Percentiles rank a stretch among this genome's conserved stretches.
Conservation (phyloP, 2,797 vertebrate genomes). For the Callimico goeldii region DNA sequence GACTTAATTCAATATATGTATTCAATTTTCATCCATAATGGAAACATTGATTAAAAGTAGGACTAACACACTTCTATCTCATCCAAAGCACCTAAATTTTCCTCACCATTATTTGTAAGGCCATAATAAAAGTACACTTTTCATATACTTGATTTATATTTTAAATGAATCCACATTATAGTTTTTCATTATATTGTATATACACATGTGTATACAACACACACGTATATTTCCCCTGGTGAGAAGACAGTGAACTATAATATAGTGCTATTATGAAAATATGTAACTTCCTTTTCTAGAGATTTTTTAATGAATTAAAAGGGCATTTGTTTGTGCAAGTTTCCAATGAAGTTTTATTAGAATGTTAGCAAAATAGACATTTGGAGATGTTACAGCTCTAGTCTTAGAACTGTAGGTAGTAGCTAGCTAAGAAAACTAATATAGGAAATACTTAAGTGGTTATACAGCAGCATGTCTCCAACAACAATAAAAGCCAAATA, state of each 20-base stretch:
- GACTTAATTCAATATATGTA: neutral
- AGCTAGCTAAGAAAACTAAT: neutral
- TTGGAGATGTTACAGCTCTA: neutral
- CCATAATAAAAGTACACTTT: neutral
- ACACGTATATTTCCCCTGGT: neutral
- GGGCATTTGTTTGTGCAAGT: neutral
- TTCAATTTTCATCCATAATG: neutral
- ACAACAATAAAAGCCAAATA: neutral
- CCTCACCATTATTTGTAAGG: neutral
- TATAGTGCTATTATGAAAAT: neutral
- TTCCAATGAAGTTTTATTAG: neutral
- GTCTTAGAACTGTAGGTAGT: neutral
- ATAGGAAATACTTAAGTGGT: neutral
- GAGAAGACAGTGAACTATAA: neutral
- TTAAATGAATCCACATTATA: neutral
- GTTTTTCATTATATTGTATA: neutral
- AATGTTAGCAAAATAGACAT: neutral
- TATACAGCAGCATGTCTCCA: neutral
- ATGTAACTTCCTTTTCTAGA: neutral
- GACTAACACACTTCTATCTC: neutral
- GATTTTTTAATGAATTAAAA: neutral
- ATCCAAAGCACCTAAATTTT: neutral
- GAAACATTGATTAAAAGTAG: neutral
- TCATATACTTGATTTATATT: neutral
- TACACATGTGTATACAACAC: neutral